phyloP scores from a whole-genome alignment of 2,113 vertebrate genomes.

The human region DNA sequence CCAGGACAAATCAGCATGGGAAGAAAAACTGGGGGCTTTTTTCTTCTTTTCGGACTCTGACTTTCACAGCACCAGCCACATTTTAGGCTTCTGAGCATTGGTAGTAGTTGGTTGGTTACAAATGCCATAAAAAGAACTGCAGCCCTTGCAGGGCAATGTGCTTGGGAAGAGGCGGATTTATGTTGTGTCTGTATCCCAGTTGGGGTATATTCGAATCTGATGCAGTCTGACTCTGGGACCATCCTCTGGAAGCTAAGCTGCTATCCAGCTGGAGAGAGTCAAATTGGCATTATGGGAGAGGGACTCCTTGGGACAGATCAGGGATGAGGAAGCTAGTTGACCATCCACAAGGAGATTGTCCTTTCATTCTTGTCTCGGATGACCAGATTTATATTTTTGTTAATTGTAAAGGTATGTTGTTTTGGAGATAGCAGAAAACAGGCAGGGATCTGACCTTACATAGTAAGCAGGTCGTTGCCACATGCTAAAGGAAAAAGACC shows the following conservation, averaged over 20 bases:
- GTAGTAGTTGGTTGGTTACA: not conserved
- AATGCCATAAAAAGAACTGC: not conserved
- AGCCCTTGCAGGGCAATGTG: not conserved
- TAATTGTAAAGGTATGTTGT: not conserved
- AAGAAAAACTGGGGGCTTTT: not conserved
- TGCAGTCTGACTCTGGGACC: not conserved
- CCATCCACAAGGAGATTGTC: not conserved
- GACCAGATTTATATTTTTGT: not conserved
- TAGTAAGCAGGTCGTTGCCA: not conserved
- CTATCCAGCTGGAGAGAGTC: not conserved
- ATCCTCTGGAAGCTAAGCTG: not conserved
- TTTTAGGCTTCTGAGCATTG: not conserved
- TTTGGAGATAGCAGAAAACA: not conserved
- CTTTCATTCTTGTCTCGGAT: not conserved
- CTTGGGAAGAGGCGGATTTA: not conserved
- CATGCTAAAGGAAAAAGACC: not conserved
- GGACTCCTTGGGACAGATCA: not conserved
- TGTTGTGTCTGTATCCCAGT: not conserved
- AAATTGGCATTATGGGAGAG: not conserved
- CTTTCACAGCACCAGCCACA: not conserved
- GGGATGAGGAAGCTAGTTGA: not conserved
- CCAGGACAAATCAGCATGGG: accelerated
- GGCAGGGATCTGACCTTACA: not conserved
- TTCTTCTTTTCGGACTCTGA: not conserved
- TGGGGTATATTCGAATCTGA: accelerated